Conservation (phyloP, 2,113 vertebrate genomes). For the Dromiciops gliroides region DNA sequence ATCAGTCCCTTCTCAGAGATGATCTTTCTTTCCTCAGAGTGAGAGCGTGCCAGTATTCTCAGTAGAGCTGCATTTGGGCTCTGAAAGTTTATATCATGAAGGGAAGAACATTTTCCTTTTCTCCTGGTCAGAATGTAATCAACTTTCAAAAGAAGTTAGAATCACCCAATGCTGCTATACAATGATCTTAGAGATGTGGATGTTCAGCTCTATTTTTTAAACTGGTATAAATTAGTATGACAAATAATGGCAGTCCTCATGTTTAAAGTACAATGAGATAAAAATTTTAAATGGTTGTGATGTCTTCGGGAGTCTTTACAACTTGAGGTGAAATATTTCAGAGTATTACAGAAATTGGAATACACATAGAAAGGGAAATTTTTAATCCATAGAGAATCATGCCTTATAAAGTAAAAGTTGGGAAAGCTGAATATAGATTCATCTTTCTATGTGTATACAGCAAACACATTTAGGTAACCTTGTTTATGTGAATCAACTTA, state of each 20-base stretch:
- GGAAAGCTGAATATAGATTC: background rate
- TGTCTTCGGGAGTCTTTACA: background rate
- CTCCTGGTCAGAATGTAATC: conserved; percentile 34
- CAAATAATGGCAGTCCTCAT: conserved; percentile 3
- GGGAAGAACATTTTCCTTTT: conserved; percentile 2
- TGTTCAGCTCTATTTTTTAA: conserved; percentile 45
- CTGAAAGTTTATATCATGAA: background rate
- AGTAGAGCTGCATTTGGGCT: background rate
- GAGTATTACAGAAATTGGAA: conserved; percentile 38
- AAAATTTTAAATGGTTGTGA: conserved; percentile 26
- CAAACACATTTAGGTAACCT: background rate
- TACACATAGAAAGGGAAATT: conserved; percentile 58
- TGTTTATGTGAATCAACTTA: conserved; percentile 19
- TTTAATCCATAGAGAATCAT: conserved; percentile 45
- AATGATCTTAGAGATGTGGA: background rate
- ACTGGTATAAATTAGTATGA: conserved; percentile 20
- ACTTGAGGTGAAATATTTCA: conserved; percentile 52
- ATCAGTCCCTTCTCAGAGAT: background rate
- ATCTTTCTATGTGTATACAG: conserved; percentile 31
- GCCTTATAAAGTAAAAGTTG: conserved; percentile 52
- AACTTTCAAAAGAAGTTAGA: background rate
- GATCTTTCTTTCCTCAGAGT: background rate
- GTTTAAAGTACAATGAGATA: conserved; percentile 13
- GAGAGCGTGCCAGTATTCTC: background rate
- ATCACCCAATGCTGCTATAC: background rate